Evolutionary conservation across 2,888 invertebrate genomes (phyloP).

Genomic region (Tetragonisca angustula): DNA sequence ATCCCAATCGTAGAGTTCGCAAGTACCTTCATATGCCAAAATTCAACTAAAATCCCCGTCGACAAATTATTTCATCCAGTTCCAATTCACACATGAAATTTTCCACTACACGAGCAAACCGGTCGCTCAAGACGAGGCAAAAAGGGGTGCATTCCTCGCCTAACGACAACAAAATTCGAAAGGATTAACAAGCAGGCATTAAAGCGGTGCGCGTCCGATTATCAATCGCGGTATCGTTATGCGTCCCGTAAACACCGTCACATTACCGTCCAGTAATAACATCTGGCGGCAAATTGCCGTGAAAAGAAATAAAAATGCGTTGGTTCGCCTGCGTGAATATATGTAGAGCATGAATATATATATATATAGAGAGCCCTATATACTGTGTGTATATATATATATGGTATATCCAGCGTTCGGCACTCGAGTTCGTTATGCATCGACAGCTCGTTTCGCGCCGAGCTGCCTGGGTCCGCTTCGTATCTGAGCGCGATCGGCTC

Average conservation of each 20-base stretch:
- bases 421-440: slow-evolving; percentile 34
- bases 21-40: too few relatives aligned
- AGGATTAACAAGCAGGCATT: not conserved
- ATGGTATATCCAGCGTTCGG: not conserved
- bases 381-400: too few relatives aligned
- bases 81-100: too few relatives aligned
- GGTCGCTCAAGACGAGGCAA: not conserved
- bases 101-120: not conserved
- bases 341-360: slow-evolving; percentile 13
- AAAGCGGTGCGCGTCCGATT: not conserved
- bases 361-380: too few relatives aligned
- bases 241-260: slow-evolving; percentile 24
- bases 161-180: not conserved
- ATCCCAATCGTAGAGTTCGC: too few relatives aligned
- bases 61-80: too few relatives aligned
- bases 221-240: slow-evolving; percentile 31
- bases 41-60: too few relatives aligned
- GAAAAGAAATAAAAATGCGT: slow-evolving; percentile 4
- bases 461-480: slow-evolving; percentile 13
- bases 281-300: slow-evolving; percentile 34
- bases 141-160: too few relatives aligned
- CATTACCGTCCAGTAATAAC: slow-evolving; percentile 39
- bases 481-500: slow-evolving; percentile 40
- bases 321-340: slow-evolving; percentile 2
- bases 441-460: slow-evolving; percentile 39